Evolutionary conservation across 2,113 vertebrate genomes (phyloP).

Genomic region (Brevimyrus niger): DNA sequence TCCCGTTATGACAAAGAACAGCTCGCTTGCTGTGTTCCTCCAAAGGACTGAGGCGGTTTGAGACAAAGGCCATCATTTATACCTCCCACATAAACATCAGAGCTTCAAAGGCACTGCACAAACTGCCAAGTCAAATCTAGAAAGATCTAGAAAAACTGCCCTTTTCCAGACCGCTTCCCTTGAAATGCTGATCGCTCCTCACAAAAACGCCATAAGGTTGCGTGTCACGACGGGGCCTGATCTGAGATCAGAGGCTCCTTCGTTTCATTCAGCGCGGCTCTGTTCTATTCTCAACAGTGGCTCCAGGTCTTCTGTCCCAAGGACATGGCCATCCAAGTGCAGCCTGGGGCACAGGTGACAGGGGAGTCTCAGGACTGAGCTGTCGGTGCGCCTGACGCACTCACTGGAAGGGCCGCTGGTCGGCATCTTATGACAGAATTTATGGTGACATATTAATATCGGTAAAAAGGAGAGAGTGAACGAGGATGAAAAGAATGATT

Average conservation of each 20-base stretch:
- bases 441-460: not conserved
- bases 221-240: not conserved
- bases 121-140: not conserved
- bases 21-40: not conserved
- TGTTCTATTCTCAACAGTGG: not conserved
- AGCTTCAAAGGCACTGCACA: not conserved
- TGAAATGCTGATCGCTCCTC: not conserved
- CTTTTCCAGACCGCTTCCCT: not conserved
- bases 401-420: not conserved
- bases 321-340: not conserved
- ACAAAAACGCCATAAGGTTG: not conserved
- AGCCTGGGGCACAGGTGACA: not conserved
- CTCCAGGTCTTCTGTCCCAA: not conserved
- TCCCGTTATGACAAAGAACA: not conserved
- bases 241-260: not conserved
- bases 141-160: not conserved
- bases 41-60: not conserved
- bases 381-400: not conserved
- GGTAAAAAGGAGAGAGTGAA: not conserved
- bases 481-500: not conserved
- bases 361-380: not conserved
- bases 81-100: not conserved
- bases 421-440: not conserved
- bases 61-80: slow-evolving; percentile 6
- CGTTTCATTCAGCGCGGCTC: not conserved